These are phyloP conservation scores for Crematogaster levior DNA, from an alignment of 2,888 invertebrate species.

Conservation along the genomic window DNA sequence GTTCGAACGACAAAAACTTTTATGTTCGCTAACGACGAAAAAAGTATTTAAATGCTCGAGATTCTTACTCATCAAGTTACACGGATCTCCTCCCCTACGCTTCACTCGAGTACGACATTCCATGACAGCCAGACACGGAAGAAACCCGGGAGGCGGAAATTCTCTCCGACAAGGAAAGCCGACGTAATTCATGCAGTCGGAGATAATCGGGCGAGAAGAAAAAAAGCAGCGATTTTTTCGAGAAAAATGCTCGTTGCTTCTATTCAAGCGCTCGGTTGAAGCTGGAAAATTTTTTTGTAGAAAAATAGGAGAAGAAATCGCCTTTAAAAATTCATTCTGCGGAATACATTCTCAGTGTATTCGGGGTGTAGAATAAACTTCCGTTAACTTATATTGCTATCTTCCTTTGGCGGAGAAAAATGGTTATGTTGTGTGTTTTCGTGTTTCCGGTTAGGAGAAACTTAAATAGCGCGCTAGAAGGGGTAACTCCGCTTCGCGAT, in stretches of 20 bases:
- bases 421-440: not conserved
- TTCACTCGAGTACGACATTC: conserved; percentile 9
- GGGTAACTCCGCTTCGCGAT: not conserved
- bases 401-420: not conserved
- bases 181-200: conserved; percentile 14
- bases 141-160: conserved; percentile 18
- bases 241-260: not conserved
- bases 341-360: not conserved
- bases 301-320: not conserved
- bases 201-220: not conserved
- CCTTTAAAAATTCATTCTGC: not conserved
- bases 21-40: not conserved
- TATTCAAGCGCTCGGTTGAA: not conserved
- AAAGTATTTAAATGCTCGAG: not conserved
- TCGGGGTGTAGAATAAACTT: not conserved
- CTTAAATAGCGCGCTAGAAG: conserved; percentile 1
- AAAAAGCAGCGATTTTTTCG: not conserved
- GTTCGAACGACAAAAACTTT: not conserved
- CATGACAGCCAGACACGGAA: not conserved
- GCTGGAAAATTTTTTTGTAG: not conserved
- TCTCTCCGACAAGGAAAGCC: not conserved
- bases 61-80: conserved; percentile 18
- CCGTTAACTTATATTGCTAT: not conserved
- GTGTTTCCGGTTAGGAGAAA: not conserved
- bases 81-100: not conserved